Percentiles rank a stretch among this genome's conserved stretches.
These are phyloP conservation scores for Eupeodes latifasciatus DNA, from an alignment of 2,888 invertebrate genomes.

Conservation along the genomic window DNA sequence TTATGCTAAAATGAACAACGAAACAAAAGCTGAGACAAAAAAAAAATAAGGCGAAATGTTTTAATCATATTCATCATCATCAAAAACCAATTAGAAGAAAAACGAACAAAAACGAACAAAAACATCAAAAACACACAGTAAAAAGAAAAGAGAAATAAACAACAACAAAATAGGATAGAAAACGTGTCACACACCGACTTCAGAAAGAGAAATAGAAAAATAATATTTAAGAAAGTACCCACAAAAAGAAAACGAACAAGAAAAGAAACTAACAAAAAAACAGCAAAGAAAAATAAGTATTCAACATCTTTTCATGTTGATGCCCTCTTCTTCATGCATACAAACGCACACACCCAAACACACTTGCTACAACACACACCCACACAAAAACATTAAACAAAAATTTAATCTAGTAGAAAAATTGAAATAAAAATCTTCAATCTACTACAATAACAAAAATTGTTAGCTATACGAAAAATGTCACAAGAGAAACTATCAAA, in stretches of 20 bases:
- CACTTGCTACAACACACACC: slow-evolving; percentile 21
- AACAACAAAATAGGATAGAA: slow-evolving; percentile 22
- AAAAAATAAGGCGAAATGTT: slow-evolving; percentile 37
- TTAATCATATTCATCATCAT: slow-evolving; percentile 59
- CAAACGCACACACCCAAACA: slow-evolving; percentile 4
- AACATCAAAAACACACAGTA: not conserved
- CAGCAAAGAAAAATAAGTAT: slow-evolving; percentile 48
- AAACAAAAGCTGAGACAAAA: not conserved
- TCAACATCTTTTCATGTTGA: slow-evolving; percentile 71
- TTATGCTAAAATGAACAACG: slow-evolving; percentile 18
- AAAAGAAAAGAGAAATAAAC: not conserved
- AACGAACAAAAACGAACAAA: slow-evolving; percentile 18
- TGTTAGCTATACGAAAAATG: slow-evolving; percentile 31
- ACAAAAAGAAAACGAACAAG: slow-evolving; percentile 29
- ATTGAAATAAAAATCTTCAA: slow-evolving; percentile 38
- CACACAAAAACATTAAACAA: slow-evolving; percentile 1
- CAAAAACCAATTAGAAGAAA: slow-evolving; percentile 41
- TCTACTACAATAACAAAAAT: slow-evolving; percentile 10
- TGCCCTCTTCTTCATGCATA: slow-evolving; percentile 54
- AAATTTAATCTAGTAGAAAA: slow-evolving; percentile 29
- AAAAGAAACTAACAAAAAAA: slow-evolving; percentile 17
- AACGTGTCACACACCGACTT: slow-evolving; percentile 67
- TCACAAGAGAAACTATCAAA: slow-evolving; percentile 57
- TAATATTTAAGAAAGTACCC: slow-evolving; percentile 64
- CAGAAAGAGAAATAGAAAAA: slow-evolving; percentile 59